Evolutionary conservation across 2,113 vertebrate species (phyloP).

Genomic region (Symphodus melops): DNA sequence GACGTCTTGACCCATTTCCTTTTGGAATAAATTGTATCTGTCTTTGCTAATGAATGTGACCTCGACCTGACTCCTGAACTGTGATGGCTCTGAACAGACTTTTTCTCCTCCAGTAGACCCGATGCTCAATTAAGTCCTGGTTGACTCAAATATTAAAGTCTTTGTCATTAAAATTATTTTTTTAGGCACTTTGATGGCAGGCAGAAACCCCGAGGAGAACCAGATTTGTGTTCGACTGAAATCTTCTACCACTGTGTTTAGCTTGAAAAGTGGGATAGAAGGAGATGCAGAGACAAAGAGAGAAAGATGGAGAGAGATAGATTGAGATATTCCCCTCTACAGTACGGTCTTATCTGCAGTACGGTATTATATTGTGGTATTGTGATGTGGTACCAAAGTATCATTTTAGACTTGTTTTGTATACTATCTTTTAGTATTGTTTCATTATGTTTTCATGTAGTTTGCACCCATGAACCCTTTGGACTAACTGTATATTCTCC

Average conservation of each 20-base stretch:
- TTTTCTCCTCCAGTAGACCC: conserved; percentile 4
- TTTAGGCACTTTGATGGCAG: neutral
- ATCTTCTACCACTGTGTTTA: no score
- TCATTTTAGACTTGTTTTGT: no score
- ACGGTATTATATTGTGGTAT: no score
- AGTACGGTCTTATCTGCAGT: no score
- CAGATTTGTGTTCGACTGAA: no score
- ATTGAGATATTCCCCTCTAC: no score
- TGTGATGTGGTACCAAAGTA: no score
- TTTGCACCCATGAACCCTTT: neutral
- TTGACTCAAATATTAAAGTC: neutral
- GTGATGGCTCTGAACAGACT: neutral
- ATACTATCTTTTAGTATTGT: no score
- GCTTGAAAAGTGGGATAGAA: no score
- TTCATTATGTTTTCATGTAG: neutral
- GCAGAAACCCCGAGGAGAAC: no score
- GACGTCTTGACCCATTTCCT: conserved; percentile 19
- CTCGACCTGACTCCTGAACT: conserved; percentile 18
- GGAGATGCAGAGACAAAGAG: no score
- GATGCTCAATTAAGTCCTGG: neutral
- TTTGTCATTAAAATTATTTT: neutral
- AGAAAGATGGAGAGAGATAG: no score
- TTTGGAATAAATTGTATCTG: conserved; percentile 27
- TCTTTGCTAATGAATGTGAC: conserved; percentile 41
- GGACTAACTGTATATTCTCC: conserved; percentile 12